Evolutionary conservation across 2,113 vertebrate genomes (phyloP), one percentile per base, ranked within the genome.

Genomic region (Antigone vipio): DNA sequence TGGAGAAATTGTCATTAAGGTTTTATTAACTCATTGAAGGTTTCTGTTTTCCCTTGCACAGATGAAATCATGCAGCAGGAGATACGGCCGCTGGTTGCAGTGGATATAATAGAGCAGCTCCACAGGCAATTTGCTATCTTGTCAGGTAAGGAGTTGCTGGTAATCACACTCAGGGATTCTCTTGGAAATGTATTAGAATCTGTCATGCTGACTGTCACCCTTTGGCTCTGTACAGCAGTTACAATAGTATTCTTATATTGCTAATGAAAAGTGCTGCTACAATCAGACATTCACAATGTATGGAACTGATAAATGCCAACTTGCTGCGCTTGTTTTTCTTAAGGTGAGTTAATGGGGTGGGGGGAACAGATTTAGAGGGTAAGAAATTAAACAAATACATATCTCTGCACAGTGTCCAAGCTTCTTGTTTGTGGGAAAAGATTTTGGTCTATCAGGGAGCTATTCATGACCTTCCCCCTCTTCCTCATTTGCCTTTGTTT

Each of bases 21-120:
- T 62, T 47, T 69, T 91, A 87, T 93, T 93, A 89, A 96, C 62
- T 92, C 67, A 85, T 9, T 47, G 89, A 77, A 62, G 42, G 29
- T 93, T 92, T 96, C 78, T 91, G 53, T 93, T 92, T 96, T 96
- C 89, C 22, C 93, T 94, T 94, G 66, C 91, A 34, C 98, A 99
- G 99, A 99, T 98, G 99, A 99, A 98, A 99, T 99, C 94, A 99
- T 99, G 99, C 99, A 99, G 97, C 99, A 99, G 98, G 99, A 99
- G 92, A 99, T 99, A 95, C 98, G 99, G 95, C 99, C 99, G 9
- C 98, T 99, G 93, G 98, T 99, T 85, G 99, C 99, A 14, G 98
- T 99, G 60, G 99, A 99, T 97, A 99, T 99, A 94, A 99, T 99
- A 64, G 99, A 99, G 96, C 99, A 99, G 92, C 99, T 99, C 76